Base-by-base conservation (phyloP, 64 coral and sea anemone species). In the Pocillopora damicornis region DNA sequence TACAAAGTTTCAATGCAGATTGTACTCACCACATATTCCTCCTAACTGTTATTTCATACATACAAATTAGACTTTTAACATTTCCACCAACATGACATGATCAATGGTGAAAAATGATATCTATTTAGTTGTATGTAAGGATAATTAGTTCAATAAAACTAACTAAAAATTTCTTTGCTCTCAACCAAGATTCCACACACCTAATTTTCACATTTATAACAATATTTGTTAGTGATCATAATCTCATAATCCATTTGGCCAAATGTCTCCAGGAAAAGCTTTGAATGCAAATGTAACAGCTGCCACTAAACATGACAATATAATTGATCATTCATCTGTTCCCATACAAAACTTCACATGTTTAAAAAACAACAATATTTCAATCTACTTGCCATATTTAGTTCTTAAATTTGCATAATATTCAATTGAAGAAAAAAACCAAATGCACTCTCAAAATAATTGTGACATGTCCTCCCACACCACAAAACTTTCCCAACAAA, bases 301-400 rank as follows among this genome's bases (percentile, higher is more conserved):
- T 81, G 79, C 59, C 3, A 23, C 15, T 81, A 4, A 23, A 71
- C 35, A 11, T 60, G 60, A 81, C 60, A 81, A 34, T 17, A 81
- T 81, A 23, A 63, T 36, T 63, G 79, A 81, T 81, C 59, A 81
- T 17, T 81, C 60, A 63, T 81, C 59, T 17, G 20, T 18, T 17
- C 26, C 59, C 15, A 81, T 63, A 81, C 79, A 81, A 81, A 81
- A 63, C 11, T 37, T 81, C 79, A 81, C 59, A 81, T 81, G 79
- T 81, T 79, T 51, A 61, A 61, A 81, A 63, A 13, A 35, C 14
- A 81, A 81, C 59, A 81, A 81, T 37, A 60, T 15, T 5, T 20
- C 59, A 26, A 81, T 60, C 59, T 63, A 30, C 63, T 10, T 63
- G 60, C 22, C 75, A 77, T 8, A 77, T 77, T 77, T 77, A 8